A percentile compares a stretch with the other conserved stretches of the same genome.
These are phyloP conservation scores for Cossypha caffra DNA, from an alignment of 2,797 vertebrate genomes.

Conservation along the genomic window DNA sequence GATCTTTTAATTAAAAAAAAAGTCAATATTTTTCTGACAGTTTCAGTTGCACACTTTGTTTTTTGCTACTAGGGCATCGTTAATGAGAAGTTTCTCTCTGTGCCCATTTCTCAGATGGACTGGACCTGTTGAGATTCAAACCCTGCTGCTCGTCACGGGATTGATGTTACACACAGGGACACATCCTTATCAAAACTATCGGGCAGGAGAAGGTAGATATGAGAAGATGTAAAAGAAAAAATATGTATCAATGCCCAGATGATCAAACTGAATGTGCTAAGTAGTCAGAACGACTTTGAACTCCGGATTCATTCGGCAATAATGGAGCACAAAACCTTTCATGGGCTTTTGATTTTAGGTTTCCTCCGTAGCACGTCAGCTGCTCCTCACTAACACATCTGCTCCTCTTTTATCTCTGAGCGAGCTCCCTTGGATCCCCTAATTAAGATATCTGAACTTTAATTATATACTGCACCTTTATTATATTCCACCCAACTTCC, in stretches of 20 bases:
- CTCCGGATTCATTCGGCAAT: conserved; percentile 68
- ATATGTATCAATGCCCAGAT: conserved; percentile 60
- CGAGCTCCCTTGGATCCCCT: conserved; percentile 75
- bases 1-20: conserved; percentile 32
- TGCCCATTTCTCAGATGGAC: background rate
- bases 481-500: conserved; percentile 51
- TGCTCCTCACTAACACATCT: conserved; percentile 76
- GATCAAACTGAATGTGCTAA: conserved; percentile 81
- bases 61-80: background rate
- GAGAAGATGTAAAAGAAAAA: conserved; percentile 56
- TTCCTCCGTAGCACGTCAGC: conserved; percentile 76
- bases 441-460: conserved; percentile 81
- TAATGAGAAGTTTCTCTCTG: background rate
- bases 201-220: conserved; percentile 45
- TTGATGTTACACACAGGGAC: background rate
- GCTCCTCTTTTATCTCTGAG: conserved; percentile 81
- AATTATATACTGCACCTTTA: conserved; percentile 78
- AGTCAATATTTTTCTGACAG: conserved; percentile 52
- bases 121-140: conserved; percentile 38
- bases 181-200: conserved; percentile 1
- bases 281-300: conserved; percentile 80
- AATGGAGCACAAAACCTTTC: conserved; percentile 73
- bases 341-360: conserved; percentile 79
- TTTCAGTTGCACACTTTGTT: background rate
- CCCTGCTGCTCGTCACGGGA: background rate